Conservation (phyloP, 1,140 invertebrate species). For the Lepidotrigona ventralis region DNA sequence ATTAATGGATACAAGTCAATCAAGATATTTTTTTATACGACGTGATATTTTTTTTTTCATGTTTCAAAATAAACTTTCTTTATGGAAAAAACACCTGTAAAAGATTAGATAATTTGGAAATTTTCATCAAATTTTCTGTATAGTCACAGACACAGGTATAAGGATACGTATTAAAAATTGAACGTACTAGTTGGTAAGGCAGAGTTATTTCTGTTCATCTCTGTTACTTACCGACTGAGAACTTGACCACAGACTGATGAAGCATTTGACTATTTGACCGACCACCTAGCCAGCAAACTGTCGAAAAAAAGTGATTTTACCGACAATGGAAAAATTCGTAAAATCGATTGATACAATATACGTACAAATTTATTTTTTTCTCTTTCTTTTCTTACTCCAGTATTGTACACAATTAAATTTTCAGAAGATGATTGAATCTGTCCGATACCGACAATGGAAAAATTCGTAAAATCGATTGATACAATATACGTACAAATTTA, state of each 20-base stretch:
- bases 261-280: neutral
- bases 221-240: constrained; percentile 7
- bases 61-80: too few relatives aligned
- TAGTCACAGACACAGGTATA: neutral
- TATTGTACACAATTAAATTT: neutral
- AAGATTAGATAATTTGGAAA: too few relatives aligned
- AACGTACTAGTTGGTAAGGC: neutral
- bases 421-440: too few relatives aligned
- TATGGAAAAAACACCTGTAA: too few relatives aligned
- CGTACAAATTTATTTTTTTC: neutral
- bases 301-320: neutral
- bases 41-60: too few relatives aligned
- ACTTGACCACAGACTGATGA: neutral
- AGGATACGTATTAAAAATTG: neutral
- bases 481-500: neutral
- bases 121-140: too few relatives aligned
- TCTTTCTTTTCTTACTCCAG: neutral
- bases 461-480: neutral
- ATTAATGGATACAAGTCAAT: too few relatives aligned
- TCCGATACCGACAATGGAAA: too few relatives aligned
- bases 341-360: neutral
- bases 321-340: neutral
- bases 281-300: neutral
- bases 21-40: too few relatives aligned
- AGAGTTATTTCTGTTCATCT: neutral